phyloP scores from a whole-genome alignment of 2,888 invertebrate species.

The Amphipoea lucens region DNA sequence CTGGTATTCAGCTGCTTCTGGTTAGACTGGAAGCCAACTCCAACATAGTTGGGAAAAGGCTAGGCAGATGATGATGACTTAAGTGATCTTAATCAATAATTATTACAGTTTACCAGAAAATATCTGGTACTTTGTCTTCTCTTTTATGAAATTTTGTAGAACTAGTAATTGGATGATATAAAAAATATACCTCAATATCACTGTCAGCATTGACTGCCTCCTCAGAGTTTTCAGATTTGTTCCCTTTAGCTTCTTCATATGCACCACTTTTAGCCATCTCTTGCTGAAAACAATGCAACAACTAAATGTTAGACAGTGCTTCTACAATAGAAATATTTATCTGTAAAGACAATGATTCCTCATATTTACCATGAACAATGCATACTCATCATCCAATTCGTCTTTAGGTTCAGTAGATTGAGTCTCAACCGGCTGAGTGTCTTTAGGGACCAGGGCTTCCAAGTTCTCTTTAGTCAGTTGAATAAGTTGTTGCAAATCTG shows the following conservation, averaged over 20 bases:
- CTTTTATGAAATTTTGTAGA: constrained; percentile 26
- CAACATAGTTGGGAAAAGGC: too few relatives aligned
- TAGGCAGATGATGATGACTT: not conserved
- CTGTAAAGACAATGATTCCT: not conserved
- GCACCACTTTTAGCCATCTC: constrained; percentile 89
- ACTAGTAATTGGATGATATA: not conserved
- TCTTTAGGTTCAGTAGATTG: constrained; percentile 63
- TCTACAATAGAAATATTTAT: not conserved
- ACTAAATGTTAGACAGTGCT: not conserved
- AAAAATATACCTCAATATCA: constrained; percentile 85
- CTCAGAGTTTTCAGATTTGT: constrained; percentile 67
- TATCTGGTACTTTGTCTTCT: not conserved
- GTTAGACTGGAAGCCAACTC: too few relatives aligned
- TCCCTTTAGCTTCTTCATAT: constrained; percentile 76
- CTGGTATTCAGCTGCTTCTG: too few relatives aligned
- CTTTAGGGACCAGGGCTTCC: constrained; percentile 71
- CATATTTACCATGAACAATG: constrained; percentile 92
- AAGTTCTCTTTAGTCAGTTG: constrained; percentile 92
- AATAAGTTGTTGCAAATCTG: constrained; percentile 92
- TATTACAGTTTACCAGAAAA: not conserved
- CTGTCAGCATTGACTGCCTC: constrained; percentile 80
- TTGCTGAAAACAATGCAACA: constrained; percentile 79
- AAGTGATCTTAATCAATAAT: not conserved
- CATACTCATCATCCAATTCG: constrained; percentile 91
- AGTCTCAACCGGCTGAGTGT: constrained; percentile 36